Evolutionary conservation across 2,797 vertebrate species (phyloP), one percentile per base, ranked within the genome.

Genomic region (Paramormyrops hopkinsi): DNA sequence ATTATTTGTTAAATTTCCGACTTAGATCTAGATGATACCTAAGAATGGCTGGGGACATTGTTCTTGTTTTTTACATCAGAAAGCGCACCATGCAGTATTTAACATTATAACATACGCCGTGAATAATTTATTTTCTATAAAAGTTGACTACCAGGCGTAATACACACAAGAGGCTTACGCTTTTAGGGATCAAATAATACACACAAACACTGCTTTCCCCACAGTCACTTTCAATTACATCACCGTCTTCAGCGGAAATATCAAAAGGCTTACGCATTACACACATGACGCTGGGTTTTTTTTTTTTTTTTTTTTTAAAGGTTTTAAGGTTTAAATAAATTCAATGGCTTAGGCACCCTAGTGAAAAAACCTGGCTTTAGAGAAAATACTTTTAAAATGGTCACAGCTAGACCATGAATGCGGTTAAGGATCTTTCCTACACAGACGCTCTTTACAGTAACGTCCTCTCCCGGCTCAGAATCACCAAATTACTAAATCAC

Each of bases 171-270:
- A 82, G 76, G 37, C n/a, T 82, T 82, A 44, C 19, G 76, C 19
- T 46, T 82, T 82, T 82, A 76, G 33, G 33, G 69, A 76, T 76
- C 33, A 76, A 41, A 76, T 76, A 22, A 82, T 44, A 82, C 46
- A 82, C 76, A 46, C 17, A 22, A 46, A 46, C 76, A 82, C 76
- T 82, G 41, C 6, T 44, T 22, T 82, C 37, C 41, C 76, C 76
- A 46, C 76, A 82, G 76, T 82, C 76, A 82, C 76, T 82, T 46
- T 46, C 76, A 82, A 82, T 82, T 82, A 82, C 76, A 82, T 82
- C 76, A 82, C 37, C 76, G 41, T 82, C 37, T 82, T 79, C 37
- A 41, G 33, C 73, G 73, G 17, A 79, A 19, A 82, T 82, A 82
- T 46, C 76, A 82, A 46, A 82, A 82, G 41, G 76, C 76, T 82